Base-by-base conservation (phyloP, 2,113 vertebrate genomes). In the Falco punctatus region DNA sequence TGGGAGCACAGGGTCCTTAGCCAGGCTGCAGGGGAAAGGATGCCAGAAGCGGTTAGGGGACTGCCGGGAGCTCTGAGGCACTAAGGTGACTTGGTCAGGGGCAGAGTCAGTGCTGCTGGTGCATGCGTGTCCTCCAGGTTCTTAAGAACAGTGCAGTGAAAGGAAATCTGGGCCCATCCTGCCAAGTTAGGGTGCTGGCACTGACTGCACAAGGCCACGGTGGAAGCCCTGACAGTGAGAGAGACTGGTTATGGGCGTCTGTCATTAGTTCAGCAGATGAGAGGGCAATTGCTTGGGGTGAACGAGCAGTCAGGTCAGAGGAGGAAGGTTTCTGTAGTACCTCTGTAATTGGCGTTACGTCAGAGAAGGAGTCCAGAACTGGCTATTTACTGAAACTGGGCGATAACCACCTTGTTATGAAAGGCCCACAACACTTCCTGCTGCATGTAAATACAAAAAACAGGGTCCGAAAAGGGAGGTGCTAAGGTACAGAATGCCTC, bases 241-340 rank as follows among this genome's bases (percentile, higher is more conserved):
- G 62, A 42, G 62, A 55, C 57, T 23, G 14, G 8, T 69, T 42
- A 5, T 14, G 1, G 3, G 28, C 44, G 20, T 10, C 38, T 3
- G 1, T 12, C 1, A 0, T 3, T 6, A 28, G 9, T 20, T 27
- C 48, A 52, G 28, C 57, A 80, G 35, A 21, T 16, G 27, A 65
- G 14, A 33, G 28, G 38, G 11, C 1, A 0, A 5, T 3, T 27
- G 16, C 30, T 55, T 7, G 58, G 54, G 2, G 18, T 7, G 8
- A 80, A 23, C 2, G 24, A 33, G 23, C 14, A 18, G 66, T 2
- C 40, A 49, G 24, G 33, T 22, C 54, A 30, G 5, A 86, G 17
- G 35, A 30, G 35, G 26, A 46, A 86, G 62, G 46, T 17, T n/a
- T 18, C 1, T 52, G 35, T 0, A 4, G 78, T 4, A 14, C 14